Conservation (phyloP, 2,113 vertebrate species). For the Sarotherodon lohbergeri region DNA sequence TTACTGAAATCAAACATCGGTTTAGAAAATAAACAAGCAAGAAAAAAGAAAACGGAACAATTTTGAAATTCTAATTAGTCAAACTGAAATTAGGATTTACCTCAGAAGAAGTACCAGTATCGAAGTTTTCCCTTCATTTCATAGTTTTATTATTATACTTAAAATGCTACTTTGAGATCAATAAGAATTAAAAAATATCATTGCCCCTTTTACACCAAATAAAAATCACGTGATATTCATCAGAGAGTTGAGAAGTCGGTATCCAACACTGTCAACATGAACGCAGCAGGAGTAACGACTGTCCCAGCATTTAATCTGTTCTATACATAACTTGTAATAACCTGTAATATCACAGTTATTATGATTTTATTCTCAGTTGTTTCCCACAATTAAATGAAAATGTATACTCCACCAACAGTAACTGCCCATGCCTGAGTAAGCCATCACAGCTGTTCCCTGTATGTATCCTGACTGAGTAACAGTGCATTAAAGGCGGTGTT, state of each 20-base stretch:
- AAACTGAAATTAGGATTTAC: neutral
- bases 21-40: neutral
- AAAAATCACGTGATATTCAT: slow-evolving; percentile 2
- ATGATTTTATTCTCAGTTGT: neutral
- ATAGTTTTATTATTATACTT: slow-evolving; percentile 1
- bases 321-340: neutral
- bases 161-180: slow-evolving; percentile 49
- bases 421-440: neutral
- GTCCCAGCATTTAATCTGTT: neutral
- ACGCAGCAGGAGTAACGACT: neutral
- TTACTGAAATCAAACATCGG: neutral
- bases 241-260: neutral
- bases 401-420: neutral
- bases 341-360: neutral
- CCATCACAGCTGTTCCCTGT: neutral
- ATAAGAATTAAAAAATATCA: slow-evolving; percentile 1
- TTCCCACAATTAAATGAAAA: neutral
- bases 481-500: neutral
- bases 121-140: slow-evolving; percentile 4
- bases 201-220: neutral
- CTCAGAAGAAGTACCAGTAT: slow-evolving; percentile 33
- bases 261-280: neutral
- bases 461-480: neutral
- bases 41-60: neutral
- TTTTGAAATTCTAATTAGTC: neutral